Evolutionary conservation across 2,113 vertebrate species (phyloP), one percentile per base, ranked within the genome.

Genomic region (Vicugna pacos): DNA sequence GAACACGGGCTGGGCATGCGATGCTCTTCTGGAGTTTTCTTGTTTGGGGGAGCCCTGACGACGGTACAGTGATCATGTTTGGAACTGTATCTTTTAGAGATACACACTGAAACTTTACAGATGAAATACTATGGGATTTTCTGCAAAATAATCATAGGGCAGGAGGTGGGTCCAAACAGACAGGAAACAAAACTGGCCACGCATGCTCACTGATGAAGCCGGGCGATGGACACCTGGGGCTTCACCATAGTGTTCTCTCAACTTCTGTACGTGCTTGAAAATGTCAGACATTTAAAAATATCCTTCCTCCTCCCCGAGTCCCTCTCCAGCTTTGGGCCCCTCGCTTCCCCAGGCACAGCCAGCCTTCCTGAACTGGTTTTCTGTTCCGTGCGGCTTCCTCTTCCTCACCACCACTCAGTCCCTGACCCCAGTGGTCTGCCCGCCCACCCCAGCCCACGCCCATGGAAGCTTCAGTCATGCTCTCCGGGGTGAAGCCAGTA

Each of bases 1-100:
- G 75, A 69, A 28, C 64, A 2, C 0, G 0, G 62, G 24, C 73
- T 60, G 8, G 52, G 3, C 2, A 35, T 2, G 1, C 10, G 52
- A 32, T 32, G 62, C 73, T 35, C 0, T 48, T 70, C 8, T 0
- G 17, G 52, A 28, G 11, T 12, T 35, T 32, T 60, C 38, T 17
- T 13, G 73, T 35, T 50, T 20, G n/a, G 82, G n/a, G 15, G 35
- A 67, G 22, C 22, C 30, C 0, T 3, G 16, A 30, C 2, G 50
- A 48, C 6, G 32, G 38, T 35, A 15, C 8, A 38, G 81, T 56
- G n/a, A 32, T 75, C 52, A 38, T 15, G 19, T 22, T 56, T n/a
- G 8, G 50, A 70, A 38, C 64, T 0, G 0, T 4, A 6, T n/a
- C 24, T 60, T 58, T 38, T 38, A 50, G 16, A 69, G 24, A 87